Percentiles rank a stretch among this genome's conserved stretches.
Evolutionary conservation across 2,888 invertebrate genomes (phyloP).

Genomic region (Cylindroiulus punctatus): DNA sequence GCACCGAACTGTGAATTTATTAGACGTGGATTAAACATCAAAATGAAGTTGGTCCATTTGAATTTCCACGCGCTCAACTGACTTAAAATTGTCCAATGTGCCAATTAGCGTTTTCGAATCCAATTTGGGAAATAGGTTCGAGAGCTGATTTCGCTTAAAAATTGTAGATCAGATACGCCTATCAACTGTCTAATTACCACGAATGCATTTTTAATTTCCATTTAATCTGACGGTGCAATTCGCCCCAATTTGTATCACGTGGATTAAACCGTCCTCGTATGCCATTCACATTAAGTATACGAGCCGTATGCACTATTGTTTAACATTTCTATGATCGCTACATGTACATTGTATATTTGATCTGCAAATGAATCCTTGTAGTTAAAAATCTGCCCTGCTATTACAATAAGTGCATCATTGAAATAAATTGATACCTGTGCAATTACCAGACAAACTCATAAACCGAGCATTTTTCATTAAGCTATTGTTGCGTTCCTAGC

Average conservation of each 20-base stretch:
- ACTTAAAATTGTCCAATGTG: no score
- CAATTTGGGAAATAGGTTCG: background rate
- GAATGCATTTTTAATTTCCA: constrained; percentile 11
- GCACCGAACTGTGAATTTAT: no score
- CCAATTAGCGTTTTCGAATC: no score
- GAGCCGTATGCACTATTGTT: background rate
- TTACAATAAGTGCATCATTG: background rate
- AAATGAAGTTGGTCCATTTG: no score
- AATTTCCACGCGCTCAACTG: no score
- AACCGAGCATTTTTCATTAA: background rate
- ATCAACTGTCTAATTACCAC: background rate
- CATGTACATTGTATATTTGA: background rate
- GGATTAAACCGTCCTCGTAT: no score
- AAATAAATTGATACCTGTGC: background rate
- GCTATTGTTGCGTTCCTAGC: background rate
- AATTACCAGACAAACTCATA: background rate
- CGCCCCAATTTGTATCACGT: no score
- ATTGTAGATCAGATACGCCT: background rate
- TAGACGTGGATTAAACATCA: no score
- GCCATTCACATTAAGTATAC: no score
- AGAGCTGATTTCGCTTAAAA: background rate
- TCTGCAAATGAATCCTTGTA: background rate
- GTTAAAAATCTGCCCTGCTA: background rate
- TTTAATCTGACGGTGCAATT: background rate
- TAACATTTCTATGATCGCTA: background rate